These are phyloP conservation scores for Sphinx pinastri DNA, from an alignment of 2,888 invertebrate genomes.

Conservation along the genomic window DNA sequence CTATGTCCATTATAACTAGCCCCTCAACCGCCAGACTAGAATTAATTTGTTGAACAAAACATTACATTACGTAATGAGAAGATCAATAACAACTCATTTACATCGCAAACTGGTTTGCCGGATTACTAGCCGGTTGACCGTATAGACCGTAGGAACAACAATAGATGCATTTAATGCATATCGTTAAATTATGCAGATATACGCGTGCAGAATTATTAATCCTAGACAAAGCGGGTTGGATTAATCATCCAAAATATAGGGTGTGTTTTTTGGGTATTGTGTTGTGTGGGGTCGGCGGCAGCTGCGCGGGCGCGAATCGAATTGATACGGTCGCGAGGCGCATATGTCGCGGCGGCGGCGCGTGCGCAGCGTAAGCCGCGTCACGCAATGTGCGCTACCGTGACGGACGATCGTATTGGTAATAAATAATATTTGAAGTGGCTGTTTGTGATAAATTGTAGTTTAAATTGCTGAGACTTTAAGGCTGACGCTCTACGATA, in stretches of 20 bases:
- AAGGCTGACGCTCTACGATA: too few species aligned
- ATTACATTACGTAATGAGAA: not conserved
- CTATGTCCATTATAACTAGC: not conserved
- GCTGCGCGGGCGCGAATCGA: constrained; percentile 78
- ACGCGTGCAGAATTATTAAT: constrained; percentile 66
- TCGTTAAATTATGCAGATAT: constrained; percentile 68
- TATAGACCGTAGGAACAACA: constrained; percentile 45
- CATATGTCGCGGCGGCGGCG: constrained; percentile 65
- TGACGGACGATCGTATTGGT: not conserved
- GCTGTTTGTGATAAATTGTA: not conserved
- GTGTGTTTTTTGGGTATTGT: constrained; percentile 61
- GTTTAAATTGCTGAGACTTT: too few species aligned
- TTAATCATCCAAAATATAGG: constrained; percentile 75
- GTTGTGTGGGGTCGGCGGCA: constrained; percentile 70
- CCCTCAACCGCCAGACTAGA: not conserved
- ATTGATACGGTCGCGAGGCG: constrained; percentile 61
- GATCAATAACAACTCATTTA: constrained; percentile 45
- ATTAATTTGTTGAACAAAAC: constrained; percentile 17
- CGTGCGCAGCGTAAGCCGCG: constrained; percentile 46
- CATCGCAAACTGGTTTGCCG: constrained; percentile 48
- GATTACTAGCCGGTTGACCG: constrained; percentile 46
- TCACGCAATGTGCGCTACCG: constrained; percentile 51
- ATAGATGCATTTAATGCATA: constrained; percentile 62
- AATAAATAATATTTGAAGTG: not conserved
- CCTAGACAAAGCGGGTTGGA: constrained; percentile 73